Evolutionary conservation across 2,797 vertebrate genomes (phyloP), one percentile per base, ranked within the genome.

Genomic region (Urocyon cinereoargenteus): DNA sequence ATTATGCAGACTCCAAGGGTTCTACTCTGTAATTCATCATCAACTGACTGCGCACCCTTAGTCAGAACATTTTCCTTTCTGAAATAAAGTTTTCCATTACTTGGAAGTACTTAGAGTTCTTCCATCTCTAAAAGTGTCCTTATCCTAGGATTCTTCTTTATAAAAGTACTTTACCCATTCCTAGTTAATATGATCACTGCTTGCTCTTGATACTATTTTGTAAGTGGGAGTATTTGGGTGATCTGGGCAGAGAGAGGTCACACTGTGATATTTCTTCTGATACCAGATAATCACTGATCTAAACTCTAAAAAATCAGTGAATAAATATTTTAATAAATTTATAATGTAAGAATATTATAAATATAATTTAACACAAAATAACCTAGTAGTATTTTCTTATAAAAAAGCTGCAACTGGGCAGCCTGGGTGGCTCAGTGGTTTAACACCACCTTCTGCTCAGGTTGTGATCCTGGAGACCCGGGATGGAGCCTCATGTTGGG

Each of bases 281-380:
- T 26, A 62, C 49, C 7, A 79, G 57, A 70, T 85, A 75, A 94
- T 53, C 45, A 93, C 62, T 78, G 14, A 66, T 28, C 72, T 91
- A 45, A 53, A 89, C 45, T 78, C 68, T 16, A 81, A 72, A n/a
- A 53, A 72, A 55, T 51, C 45, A 89, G 61, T 49, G 51, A 72
- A 77, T 2, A 36, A 16, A 31, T 22, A 55, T 26, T 31, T 70
- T 82, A 83, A 57, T 16, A 5, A 8, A 73, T 45, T 49, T 53
- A 55, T 22, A 55, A 64, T 34, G 4, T 9, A 36, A 7, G 82
- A 49, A 15, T 59, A 28, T 34, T 19, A 49, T 10, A 34, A 66
- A 86, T 73, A n/a, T 24, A 68, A 89, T 26, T 72, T 82, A 24
- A 92, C 88, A 94, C 36, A 34, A 82, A 90, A 61, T 62, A 62